Conservation (phyloP, 1,140 invertebrate species). For the Drosophila novamexicana region DNA sequence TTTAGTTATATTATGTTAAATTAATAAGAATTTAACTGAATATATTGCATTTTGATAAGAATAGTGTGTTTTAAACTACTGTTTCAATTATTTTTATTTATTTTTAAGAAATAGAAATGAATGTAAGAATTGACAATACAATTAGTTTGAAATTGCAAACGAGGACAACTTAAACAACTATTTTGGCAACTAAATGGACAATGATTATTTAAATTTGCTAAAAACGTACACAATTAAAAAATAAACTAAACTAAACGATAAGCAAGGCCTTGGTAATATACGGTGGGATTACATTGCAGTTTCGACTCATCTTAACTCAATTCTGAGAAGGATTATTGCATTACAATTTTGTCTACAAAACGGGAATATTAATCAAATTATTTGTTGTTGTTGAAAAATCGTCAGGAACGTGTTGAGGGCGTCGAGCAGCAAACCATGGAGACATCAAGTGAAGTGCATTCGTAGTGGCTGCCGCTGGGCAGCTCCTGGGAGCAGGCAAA, state of each 20-base stretch:
- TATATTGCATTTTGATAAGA: too few relatives aligned
- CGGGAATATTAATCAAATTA: constrained; percentile 2
- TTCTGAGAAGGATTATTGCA: constrained; percentile 53
- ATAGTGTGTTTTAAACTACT: too few relatives aligned
- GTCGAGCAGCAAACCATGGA: constrained; percentile 77
- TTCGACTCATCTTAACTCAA: constrained; percentile 12
- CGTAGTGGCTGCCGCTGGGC: constrained; percentile 13
- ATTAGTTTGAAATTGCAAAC: constrained; percentile 34
- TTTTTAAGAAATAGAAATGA: constrained; percentile 16
- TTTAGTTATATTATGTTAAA: too few relatives aligned
- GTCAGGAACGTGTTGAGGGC: constrained; percentile 68
- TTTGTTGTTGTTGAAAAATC: neutral
- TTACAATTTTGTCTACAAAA: constrained; percentile 40
- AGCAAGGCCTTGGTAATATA: constrained; percentile 35
- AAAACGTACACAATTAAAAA: constrained; percentile 13
- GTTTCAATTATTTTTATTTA: constrained; percentile 17
- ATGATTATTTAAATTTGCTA: constrained; percentile 30
- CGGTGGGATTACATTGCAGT: constrained; percentile 46
- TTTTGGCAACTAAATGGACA: constrained; percentile 39
- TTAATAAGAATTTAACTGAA: too few relatives aligned
- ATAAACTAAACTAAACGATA: constrained; percentile 31
- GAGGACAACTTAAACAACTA: constrained; percentile 39
- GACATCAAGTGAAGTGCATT: constrained; percentile 45
- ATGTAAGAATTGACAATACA: constrained; percentile 14
- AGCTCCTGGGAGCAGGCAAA: constrained; percentile 60